Conservation (phyloP, 1,140 invertebrate genomes). For the Lanistes nyassanus region DNA sequence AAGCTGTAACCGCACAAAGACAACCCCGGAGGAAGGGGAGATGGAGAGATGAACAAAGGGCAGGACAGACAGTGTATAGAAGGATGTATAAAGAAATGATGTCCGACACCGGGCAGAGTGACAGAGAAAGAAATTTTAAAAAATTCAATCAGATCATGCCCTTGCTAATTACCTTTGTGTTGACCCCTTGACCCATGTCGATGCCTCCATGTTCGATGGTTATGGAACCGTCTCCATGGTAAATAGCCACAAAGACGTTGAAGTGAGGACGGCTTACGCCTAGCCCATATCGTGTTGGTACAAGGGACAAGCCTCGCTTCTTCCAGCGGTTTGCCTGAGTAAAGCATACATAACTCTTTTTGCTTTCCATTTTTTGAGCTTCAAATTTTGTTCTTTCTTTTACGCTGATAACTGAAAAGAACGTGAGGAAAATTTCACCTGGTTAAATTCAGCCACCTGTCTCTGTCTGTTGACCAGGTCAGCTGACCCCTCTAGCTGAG, state of each 20-base stretch:
- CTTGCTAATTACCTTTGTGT: conserved; percentile 71
- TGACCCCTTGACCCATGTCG: conserved; percentile 88
- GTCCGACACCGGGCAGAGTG: too few species aligned
- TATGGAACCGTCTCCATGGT: conserved; percentile 78
- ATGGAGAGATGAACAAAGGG: too few species aligned
- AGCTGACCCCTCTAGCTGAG: conserved; percentile 34
- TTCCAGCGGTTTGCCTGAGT: conserved; percentile 55
- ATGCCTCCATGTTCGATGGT: conserved; percentile 80
- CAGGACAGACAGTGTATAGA: too few species aligned
- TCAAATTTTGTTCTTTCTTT: background rate
- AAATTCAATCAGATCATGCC: too few species aligned
- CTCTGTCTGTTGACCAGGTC: conserved; percentile 38
- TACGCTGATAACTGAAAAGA: background rate
- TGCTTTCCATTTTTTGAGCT: background rate
- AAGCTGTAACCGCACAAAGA: too few species aligned
- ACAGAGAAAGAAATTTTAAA: too few species aligned
- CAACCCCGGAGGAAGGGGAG: too few species aligned
- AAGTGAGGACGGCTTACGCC: conserved; percentile 65
- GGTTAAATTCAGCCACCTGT: conserved; percentile 48
- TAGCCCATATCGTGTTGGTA: conserved; percentile 54
- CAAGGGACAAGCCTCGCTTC: conserved; percentile 58
- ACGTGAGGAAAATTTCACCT: background rate
- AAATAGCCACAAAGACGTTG: conserved; percentile 77
- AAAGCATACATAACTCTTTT: too few species aligned
- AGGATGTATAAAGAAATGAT: too few species aligned